Evolutionary conservation across 37 sponge, comb jelly and placozoan genomes (phyloP), one percentile per base, ranked within the genome.

Genomic region (Theonella swinhoei): DNA sequence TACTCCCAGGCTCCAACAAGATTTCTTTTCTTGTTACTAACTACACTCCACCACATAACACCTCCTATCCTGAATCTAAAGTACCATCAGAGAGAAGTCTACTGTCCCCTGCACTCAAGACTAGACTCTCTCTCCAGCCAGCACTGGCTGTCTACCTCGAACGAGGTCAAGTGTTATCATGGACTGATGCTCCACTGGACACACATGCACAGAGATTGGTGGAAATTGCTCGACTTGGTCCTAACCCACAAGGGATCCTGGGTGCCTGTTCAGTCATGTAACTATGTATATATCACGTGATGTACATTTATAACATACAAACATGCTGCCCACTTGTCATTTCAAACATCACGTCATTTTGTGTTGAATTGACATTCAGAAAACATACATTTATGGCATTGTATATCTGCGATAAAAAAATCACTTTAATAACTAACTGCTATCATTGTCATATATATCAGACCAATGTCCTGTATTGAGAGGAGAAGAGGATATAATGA

Each of bases 161-260:
- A 28, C 62, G 64, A 20, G 71, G 67, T 8, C 94, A 93, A 39
- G 84, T 95, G 19, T 60, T 95, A 39, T 88, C 95, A 7, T 95
- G 95, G 95, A 70, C 17, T 39, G 75, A 81, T 43, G 66, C 34
- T 29, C 95, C 95, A 11, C 65, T 30, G 25, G 54, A 62, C 22
- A 30, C 39, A 1, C 95, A 95, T n/a, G 59, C 82, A 17, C 59
- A 85, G 60, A 82, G 68, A 83, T 80, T 95, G 37, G 14, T 75
- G 2, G 83, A 87, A 32, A 31, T 95, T 17, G 83, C 92, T 20
- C 71, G 76, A 2, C 33, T 65, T 0, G 89, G 84, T 22, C 34
- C 54, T 26, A 92, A 92, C 39, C 89, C 93, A 24, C 75, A 83
- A 25, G 64, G 66, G 31, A 22, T 75, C 20, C 75, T 65, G 11